Evolutionary conservation across 2,113 vertebrate genomes (phyloP), one percentile per base, ranked within the genome.

Genomic region (Fregata magnificens): DNA sequence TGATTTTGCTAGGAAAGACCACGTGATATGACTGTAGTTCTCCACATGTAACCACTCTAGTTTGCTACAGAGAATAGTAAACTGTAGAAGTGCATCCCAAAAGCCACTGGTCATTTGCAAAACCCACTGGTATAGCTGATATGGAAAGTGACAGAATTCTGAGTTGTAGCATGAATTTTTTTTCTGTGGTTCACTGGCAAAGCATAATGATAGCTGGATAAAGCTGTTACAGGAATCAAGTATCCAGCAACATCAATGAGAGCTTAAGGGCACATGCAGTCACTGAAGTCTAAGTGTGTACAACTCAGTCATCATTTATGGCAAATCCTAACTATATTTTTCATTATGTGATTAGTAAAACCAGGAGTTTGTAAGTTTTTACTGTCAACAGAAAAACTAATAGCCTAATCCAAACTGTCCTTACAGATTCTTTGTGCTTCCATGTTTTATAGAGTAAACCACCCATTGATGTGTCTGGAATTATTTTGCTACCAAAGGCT

Each of bases 11-110:
- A 52, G 34, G 16, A 55, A 74, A 52, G 7, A 25, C 15, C 25
- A 49, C 0, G 0, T 22, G 26, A 13, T 58, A 3, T 7, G 13
- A 81, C 45, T 58, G 21, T 5, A 70, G 34, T 3, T 87, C 32
- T 90, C 56, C 17, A 38, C 28, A 9, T 8, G 28, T 28, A 82
- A 65, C 32, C 0, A 0, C 36, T 88, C 19, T 24, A 32, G 26
- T 13, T 80, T 7, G 28, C 45, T 69, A 36, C 14, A 82, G 38
- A 40, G 31, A 13, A 69, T 0, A 62, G 20, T 3, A 29, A 73
- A 72, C 40, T 31, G 28, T 1, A 55, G 13, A 79, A 26, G 17
- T n/a, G 21, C 26, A 78, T 8, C 45, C 31, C 36, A 65, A 62
- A 88, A 86, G 58, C 47, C 38, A 59, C 42, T 20, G 3, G 29